A percentile compares a stretch with the other conserved stretches of the same genome.
Evolutionary conservation across 2,888 invertebrate genomes (phyloP).

Genomic region (Tanytarsus gracilentus): DNA sequence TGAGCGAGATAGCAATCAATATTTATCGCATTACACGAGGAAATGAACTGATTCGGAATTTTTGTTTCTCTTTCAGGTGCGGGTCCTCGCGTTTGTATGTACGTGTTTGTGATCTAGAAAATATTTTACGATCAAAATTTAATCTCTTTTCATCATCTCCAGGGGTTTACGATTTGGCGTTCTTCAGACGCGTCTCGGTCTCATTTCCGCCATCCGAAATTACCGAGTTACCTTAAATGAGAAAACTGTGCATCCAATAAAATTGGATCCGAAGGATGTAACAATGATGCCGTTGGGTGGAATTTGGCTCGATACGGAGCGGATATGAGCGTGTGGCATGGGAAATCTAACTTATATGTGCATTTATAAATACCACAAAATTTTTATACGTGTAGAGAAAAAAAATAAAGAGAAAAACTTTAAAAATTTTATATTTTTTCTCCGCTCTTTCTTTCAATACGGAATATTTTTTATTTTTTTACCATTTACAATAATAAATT

Average conservation of each 20-base stretch:
- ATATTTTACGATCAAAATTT: background rate
- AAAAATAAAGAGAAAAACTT: too few relatives aligned
- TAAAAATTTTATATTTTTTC: too few relatives aligned
- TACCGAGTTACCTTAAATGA: slow-evolving; percentile 38
- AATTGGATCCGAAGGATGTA: slow-evolving; percentile 40
- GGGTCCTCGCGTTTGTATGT: slow-evolving; percentile 11
- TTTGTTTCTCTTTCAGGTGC: background rate
- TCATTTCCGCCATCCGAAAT: slow-evolving; percentile 7
- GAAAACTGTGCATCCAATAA: slow-evolving; percentile 39
- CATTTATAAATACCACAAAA: too few relatives aligned
- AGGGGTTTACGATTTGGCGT: slow-evolving; percentile 21
- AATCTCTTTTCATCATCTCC: background rate
- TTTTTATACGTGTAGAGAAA: too few relatives aligned
- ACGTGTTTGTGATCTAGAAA: background rate
- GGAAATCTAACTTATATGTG: too few relatives aligned
- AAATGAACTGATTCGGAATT: background rate
- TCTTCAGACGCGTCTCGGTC: slow-evolving; percentile 16
- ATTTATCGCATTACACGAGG: background rate
- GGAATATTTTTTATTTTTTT: too few relatives aligned
- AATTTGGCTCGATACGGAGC: slow-evolving; percentile 39
- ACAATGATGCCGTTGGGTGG: slow-evolving; percentile 40
- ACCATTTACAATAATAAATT: too few relatives aligned
- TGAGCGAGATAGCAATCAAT: background rate
- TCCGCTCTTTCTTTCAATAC: too few relatives aligned
- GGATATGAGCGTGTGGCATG: background rate